Conservation (phyloP, 64 coral and sea anemone species). For the Stylophora pistillata region DNA sequence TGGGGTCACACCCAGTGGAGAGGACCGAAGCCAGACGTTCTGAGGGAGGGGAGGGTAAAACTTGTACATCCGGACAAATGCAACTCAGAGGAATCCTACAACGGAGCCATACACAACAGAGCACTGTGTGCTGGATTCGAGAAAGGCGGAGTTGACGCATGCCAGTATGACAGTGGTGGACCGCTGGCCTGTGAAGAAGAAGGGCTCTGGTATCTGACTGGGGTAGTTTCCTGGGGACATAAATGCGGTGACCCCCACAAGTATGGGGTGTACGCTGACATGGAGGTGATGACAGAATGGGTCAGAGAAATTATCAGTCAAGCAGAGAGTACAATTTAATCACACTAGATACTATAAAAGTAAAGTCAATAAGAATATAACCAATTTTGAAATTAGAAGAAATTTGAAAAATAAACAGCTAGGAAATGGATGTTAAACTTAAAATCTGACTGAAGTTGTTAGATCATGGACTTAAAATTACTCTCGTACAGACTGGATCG, state of each 20-base stretch:
- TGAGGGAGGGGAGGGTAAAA: conserved; percentile 55
- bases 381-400: no score
- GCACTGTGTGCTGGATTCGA: conserved; percentile 70
- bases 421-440: no score
- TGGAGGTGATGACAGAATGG: conserved; percentile 52
- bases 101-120: conserved; percentile 25
- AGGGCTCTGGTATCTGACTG: conserved; percentile 66
- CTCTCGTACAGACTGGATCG: no score
- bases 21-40: conserved; percentile 51
- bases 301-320: conserved; percentile 21
- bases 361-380: no score
- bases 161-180: conserved; percentile 73
- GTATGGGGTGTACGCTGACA: conserved; percentile 73
- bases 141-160: conserved; percentile 62
- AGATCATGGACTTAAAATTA: no score
- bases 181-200: conserved; percentile 56
- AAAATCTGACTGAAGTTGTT: no score
- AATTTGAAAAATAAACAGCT: no score
- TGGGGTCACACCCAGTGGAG: conserved; percentile 59
- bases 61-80: conserved; percentile 63
- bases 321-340: not conserved
- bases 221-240: conserved; percentile 72
- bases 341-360: no score
- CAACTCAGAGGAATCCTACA: conserved; percentile 49
- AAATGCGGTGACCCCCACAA: conserved; percentile 58